Conservation (phyloP, 2,888 invertebrate genomes). For the Rhagium mordax region DNA sequence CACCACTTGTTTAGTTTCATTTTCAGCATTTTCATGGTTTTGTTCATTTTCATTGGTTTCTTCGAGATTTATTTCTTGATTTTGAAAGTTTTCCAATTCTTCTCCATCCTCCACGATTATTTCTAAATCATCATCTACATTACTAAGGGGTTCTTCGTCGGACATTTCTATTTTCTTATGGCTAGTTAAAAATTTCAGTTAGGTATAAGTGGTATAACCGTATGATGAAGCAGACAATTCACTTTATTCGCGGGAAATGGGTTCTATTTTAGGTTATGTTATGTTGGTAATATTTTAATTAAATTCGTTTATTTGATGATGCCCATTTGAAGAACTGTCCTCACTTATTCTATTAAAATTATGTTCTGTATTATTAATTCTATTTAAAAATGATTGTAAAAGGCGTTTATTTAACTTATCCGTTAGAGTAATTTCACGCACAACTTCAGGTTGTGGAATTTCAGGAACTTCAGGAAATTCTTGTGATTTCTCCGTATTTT, state of each 20-base stretch:
- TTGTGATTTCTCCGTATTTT: slow-evolving; percentile 22
- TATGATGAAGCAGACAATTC: no score
- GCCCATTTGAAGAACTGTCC: neutral
- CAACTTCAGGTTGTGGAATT: slow-evolving; percentile 30
- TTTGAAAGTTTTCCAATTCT: slow-evolving; percentile 50
- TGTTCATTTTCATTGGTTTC: slow-evolving; percentile 41
- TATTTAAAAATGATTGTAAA: slow-evolving; percentile 75
- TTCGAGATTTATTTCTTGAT: slow-evolving; percentile 41
- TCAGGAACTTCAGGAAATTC: neutral
- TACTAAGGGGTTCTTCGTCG: slow-evolving; percentile 47
- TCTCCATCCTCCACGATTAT: slow-evolving; percentile 45
- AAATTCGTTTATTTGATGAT: slow-evolving; percentile 39
- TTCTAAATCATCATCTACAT: slow-evolving; percentile 31
- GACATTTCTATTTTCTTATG: slow-evolving; percentile 47
- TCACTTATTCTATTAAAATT: slow-evolving; percentile 35
- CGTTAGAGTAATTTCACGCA: slow-evolving; percentile 72
- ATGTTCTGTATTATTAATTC: slow-evolving; percentile 70
- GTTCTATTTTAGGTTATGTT: slow-evolving; percentile 53
- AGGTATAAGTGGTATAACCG: no score
- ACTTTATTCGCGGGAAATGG: slow-evolving; percentile 39
- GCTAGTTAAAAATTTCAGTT: no score
- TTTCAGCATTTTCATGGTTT: slow-evolving; percentile 46
- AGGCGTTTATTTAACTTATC: slow-evolving; percentile 80
- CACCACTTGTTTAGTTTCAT: slow-evolving; percentile 64
- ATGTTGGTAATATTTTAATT: slow-evolving; percentile 38